phyloP scores from a whole-genome alignment of 2,113 vertebrate genomes.

The Pyrgilauda ruficollis region DNA sequence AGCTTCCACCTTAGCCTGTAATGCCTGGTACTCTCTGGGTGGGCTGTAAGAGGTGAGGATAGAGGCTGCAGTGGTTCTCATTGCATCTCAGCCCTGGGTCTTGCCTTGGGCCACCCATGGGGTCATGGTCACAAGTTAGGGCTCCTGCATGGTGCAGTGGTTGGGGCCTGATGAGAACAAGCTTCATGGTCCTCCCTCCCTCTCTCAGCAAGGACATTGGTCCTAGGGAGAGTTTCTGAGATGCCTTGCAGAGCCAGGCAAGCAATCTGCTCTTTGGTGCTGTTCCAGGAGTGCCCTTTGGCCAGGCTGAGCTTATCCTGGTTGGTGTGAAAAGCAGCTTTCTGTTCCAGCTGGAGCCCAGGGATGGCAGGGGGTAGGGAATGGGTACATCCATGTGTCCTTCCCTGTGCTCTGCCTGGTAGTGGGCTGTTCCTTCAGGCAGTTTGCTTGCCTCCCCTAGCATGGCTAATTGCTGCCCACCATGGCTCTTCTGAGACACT shows the following conservation, averaged over 20 bases:
- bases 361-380: accelerated
- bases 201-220: background rate
- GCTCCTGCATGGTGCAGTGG: background rate
- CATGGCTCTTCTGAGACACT: background rate
- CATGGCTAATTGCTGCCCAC: background rate
- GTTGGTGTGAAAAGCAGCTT: background rate
- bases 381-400: accelerated
- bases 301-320: background rate
- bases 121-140: background rate
- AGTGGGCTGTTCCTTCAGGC: background rate
- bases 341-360: background rate
- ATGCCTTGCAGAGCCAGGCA: background rate
- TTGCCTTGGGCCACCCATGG: background rate
- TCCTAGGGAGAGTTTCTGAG: background rate
- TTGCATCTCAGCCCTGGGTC: background rate
- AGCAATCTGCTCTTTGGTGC: background rate
- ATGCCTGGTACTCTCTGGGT: background rate
- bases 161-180: background rate
- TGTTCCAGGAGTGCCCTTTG: background rate
- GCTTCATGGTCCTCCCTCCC: background rate
- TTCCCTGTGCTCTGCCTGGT: background rate
- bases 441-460: background rate
- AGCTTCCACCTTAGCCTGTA: background rate
- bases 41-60: background rate
- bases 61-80: background rate